A percentile compares a stretch with the other conserved stretches of the same genome.
Conservation (phyloP, 2,797 vertebrate species). For the Liparis tanakae region DNA sequence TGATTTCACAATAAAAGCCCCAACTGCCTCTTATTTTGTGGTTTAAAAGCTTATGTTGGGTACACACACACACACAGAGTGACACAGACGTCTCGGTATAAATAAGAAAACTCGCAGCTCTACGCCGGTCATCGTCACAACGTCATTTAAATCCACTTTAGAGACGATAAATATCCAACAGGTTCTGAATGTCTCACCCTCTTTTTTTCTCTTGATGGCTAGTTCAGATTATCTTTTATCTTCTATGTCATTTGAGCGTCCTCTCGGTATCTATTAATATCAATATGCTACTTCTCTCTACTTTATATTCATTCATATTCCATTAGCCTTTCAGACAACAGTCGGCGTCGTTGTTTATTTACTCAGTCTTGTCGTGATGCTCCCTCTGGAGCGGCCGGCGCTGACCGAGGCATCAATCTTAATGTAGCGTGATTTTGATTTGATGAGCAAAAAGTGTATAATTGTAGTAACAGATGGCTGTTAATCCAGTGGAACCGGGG, state of each 20-base stretch:
- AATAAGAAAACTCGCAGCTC: background rate
- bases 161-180: background rate
- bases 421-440: slow-evolving; percentile 35
- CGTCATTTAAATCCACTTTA: slow-evolving; percentile 8
- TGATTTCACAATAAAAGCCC: background rate
- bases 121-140: slow-evolving; percentile 52
- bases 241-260: background rate
- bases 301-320: background rate
- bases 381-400: slow-evolving; percentile 5
- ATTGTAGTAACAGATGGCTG: slow-evolving; percentile 51
- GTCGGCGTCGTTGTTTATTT: background rate
- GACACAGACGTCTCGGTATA: too few species aligned
- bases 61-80: slow-evolving; percentile 1
- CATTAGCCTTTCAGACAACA: slow-evolving; percentile 2
- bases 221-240: background rate
- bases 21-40: background rate
- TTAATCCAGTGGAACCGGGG: slow-evolving; percentile 44
- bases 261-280: background rate
- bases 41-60: background rate
- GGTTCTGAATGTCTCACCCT: background rate
- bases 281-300: background rate
- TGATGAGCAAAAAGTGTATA: slow-evolving; percentile 34
- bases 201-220: background rate
- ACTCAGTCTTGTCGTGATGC: slow-evolving; percentile 4
- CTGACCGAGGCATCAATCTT: slow-evolving; percentile 20